Conservation (phyloP, 2,888 invertebrate species). For the Aelia acuminata region DNA sequence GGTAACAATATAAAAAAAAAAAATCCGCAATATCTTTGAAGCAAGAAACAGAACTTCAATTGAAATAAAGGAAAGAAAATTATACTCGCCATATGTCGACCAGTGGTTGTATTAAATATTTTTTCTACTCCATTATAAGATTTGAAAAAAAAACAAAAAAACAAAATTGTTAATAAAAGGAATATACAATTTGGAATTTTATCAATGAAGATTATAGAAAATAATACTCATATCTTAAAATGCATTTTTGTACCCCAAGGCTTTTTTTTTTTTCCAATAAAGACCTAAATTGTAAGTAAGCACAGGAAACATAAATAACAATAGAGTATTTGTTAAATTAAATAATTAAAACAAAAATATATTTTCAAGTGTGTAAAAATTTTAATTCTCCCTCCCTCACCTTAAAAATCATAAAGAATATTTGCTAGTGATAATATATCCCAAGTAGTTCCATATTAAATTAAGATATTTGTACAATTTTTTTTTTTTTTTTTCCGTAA, state of each 20-base stretch:
- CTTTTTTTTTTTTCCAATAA: background rate
- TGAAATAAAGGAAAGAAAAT: background rate
- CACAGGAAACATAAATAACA: background rate
- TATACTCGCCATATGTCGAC: too few species aligned
- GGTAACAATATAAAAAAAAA: background rate
- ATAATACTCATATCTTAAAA: background rate
- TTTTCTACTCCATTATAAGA: too few species aligned
- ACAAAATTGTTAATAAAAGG: background rate
- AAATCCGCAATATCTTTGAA: background rate
- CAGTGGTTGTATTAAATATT: too few species aligned
- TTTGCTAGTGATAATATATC: too few species aligned
- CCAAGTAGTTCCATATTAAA: too few species aligned
- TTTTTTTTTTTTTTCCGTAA: background rate
- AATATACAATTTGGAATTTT: background rate
- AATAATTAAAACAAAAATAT: background rate
- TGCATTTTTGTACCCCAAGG: background rate
- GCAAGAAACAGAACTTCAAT: background rate
- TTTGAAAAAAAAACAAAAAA: too few species aligned
- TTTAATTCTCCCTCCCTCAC: background rate
- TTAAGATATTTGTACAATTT: background rate
- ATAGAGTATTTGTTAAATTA: background rate
- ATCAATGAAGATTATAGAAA: background rate
- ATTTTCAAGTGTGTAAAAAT: background rate
- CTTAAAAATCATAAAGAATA: too few species aligned
- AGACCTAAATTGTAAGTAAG: background rate